These are phyloP conservation scores for Cichlasoma orientale DNA, from an alignment of 2,797 vertebrate species.

Conservation along the genomic window DNA sequence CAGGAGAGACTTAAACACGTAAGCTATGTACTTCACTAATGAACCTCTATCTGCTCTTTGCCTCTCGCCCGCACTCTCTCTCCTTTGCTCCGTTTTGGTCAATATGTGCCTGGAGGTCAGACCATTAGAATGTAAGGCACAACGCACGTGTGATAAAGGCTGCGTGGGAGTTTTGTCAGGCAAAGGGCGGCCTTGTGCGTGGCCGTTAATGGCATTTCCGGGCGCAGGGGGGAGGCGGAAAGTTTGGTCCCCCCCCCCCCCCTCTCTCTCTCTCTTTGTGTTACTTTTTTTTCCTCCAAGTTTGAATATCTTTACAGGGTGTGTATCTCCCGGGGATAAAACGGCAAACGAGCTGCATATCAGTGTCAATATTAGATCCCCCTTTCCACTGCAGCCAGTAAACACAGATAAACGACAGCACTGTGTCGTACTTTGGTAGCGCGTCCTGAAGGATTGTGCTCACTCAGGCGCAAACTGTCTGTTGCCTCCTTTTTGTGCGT, in stretches of 20 bases:
- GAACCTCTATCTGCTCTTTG: conserved; percentile 44
- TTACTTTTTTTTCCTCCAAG: not conserved
- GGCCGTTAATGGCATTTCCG: not conserved
- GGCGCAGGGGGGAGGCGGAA: not conserved
- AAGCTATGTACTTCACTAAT: conserved; percentile 60
- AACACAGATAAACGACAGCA: conserved; percentile 63
- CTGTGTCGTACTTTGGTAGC: conserved; percentile 28
- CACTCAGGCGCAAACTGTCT: conserved; percentile 15
- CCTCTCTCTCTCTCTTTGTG: not conserved
- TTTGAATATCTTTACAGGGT: conserved; percentile 5
- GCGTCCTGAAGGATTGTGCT: conserved; percentile 52
- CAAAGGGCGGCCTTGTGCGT: conserved; percentile 5
- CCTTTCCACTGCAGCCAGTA: conserved; percentile 41
- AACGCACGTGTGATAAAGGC: not conserved
- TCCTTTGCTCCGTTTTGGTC: conserved; percentile 19
- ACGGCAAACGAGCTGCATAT: conserved; percentile 27
- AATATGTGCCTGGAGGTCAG: conserved; percentile 58
- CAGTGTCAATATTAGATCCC: conserved; percentile 46
- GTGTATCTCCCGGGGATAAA: conserved; percentile 19
- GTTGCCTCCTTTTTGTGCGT: not conserved
- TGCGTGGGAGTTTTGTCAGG: conserved; percentile 7
- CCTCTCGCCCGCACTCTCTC: not conserved
- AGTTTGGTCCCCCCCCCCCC: no score
- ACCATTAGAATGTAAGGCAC: conserved; percentile 29
- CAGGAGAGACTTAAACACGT: conserved; percentile 59